A percentile compares a stretch with the other conserved stretches of the same genome.
These are phyloP conservation scores for Castor canadensis DNA, from an alignment of 2,113 vertebrate species.

Conservation along the genomic window DNA sequence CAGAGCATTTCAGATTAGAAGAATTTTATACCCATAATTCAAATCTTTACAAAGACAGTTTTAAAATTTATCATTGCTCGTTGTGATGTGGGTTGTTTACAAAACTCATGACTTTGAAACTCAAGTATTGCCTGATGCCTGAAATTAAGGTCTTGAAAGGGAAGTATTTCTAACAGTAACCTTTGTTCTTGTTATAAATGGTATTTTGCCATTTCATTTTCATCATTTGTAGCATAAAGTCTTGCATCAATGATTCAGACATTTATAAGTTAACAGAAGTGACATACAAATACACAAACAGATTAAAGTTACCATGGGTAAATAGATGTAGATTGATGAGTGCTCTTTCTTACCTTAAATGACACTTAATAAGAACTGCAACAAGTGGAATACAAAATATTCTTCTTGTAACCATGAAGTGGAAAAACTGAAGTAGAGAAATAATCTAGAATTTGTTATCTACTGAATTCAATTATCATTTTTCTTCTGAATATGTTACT, in stretches of 20 bases:
- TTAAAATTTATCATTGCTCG: constrained; percentile 25
- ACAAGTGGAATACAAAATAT: constrained; percentile 34
- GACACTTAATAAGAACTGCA: constrained; percentile 60
- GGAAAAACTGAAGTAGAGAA: constrained; percentile 27
- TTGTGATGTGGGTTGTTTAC: constrained; percentile 68
- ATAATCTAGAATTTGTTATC: neutral
- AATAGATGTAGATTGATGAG: constrained; percentile 69
- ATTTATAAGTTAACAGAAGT: constrained; percentile 68
- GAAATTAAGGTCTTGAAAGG: constrained; percentile 58
- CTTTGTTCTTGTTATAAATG: constrained; percentile 64
- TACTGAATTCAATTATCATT: neutral
- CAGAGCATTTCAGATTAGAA: constrained; percentile 56
- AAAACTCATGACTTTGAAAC: constrained; percentile 73
- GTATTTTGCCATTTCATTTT: constrained; percentile 72
- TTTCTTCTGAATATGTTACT: neutral
- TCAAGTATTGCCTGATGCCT: constrained; percentile 52
- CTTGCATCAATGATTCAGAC: constrained; percentile 60
- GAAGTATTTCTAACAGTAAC: constrained; percentile 59
- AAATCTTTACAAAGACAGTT: constrained; percentile 68
- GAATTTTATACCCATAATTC: constrained; percentile 28
- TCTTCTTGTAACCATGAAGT: neutral
- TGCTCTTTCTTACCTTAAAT: constrained; percentile 47
- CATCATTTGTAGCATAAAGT: constrained; percentile 66
- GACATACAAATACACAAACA: constrained; percentile 64
- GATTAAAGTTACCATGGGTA: constrained; percentile 63